Base-by-base conservation (phyloP, 2,888 invertebrate genomes). In the Phortica magna region DNA sequence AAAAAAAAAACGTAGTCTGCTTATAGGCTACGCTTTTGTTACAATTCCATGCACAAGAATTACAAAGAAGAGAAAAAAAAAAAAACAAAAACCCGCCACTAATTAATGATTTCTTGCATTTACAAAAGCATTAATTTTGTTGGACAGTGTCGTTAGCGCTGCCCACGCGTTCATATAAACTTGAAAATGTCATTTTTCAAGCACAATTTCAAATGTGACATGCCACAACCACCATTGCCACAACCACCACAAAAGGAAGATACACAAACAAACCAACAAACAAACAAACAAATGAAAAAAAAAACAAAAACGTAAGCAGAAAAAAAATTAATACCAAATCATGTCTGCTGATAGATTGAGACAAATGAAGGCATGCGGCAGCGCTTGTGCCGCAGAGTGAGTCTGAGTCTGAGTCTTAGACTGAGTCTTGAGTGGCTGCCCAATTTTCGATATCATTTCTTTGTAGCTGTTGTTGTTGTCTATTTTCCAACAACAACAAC, bases 171-270 rank as follows among this genome's bases (percentile, higher is more conserved):
- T 31, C 31, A 48, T 48, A 12, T 48, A 14, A 48, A 61, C 61
- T 6, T 61, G 61, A 61, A 22, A 61, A 7, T 48, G 48, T 22
- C 82, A 80, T 87, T 84, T 85, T 75, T 77, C 75, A 83, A 79
- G 87, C 84, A 85, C 87, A 85, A 85, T 88, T 88, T 80, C 77
- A 87, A 87, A 81, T 85, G 88, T 85, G 85, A 84, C 85, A 83
- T 76, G 19, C 76, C 79, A 14, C 41, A 61, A 17, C 31, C 31
- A 4, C 0, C 31, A 3, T 31, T 3, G 3, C 31, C 31, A 31
- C 31, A 31, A 31, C 31, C 31, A 31, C 31, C 31, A 31, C 31
- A 9, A 59, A 59, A 59, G 19, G 59, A 59, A 59, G 19, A 48
- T 14, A 48, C 14, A 14, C 3, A 12, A 57, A 57, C 1, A 57